These are phyloP conservation scores for Drosophila borborema DNA, from an alignment of 2,888 invertebrate genomes.

Conservation along the genomic window DNA sequence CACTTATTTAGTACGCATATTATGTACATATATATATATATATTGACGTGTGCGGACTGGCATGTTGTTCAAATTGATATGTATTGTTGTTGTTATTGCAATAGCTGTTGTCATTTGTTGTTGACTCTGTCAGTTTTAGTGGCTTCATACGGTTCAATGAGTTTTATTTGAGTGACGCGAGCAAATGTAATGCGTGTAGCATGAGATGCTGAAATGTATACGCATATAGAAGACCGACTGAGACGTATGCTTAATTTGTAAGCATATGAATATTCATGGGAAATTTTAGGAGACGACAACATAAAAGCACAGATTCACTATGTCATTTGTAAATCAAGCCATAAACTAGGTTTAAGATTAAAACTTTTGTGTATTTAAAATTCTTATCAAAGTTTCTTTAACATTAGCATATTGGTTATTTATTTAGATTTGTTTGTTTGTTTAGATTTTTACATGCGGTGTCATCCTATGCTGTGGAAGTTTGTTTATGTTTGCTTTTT, in stretches of 20 bases:
- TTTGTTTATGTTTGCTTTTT: background rate
- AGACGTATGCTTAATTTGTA: constrained; percentile 16
- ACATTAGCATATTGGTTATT: background rate
- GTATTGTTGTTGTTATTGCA: constrained; percentile 15
- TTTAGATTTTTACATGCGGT: background rate
- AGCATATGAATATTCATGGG: constrained; percentile 29
- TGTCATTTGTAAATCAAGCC: constrained; percentile 3
- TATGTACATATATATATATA: constrained; percentile 39
- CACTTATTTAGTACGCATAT: constrained; percentile 62
- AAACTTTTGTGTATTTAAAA: background rate
- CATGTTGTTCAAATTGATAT: constrained; percentile 31
- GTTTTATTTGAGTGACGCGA: constrained; percentile 49
- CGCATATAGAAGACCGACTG: background rate
- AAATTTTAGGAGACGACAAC: background rate
- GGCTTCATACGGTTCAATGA: constrained; percentile 67
- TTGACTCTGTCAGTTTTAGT: constrained; percentile 68
- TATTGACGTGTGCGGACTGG: constrained; percentile 57
- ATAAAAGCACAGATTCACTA: background rate
- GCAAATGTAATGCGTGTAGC: constrained; percentile 30
- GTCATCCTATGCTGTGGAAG: background rate
- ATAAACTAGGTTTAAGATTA: background rate
- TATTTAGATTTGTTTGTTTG: background rate
- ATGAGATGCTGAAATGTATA: constrained; percentile 19
- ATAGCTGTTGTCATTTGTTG: constrained; percentile 15
- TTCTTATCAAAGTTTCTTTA: background rate